Evolutionary conservation across 2,797 vertebrate species (phyloP), one percentile per base, ranked within the genome.

Genomic region (Parambassis ranga): DNA sequence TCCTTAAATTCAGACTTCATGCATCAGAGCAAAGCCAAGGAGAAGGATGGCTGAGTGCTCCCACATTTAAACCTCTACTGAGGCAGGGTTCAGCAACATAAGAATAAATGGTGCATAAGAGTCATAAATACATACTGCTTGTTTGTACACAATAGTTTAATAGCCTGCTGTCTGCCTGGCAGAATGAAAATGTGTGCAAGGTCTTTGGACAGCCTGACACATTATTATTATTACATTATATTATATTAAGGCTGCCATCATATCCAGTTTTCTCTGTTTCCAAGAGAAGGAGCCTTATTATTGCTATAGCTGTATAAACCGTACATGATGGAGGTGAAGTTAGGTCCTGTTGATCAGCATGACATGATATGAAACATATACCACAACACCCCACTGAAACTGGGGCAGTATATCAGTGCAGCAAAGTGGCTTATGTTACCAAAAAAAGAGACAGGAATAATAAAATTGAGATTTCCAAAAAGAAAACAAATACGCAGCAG

Each of bases 61-160:
- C 15, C n/a, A 39, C 35, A 53, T 48, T 58, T n/a, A 62, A 64
- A 58, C 23, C 23, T 26, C 33, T 41, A 37, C 49, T 46, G 35
- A 57, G n/a, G 23, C 47, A 73, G 10, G 22, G 32, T 61, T 61
- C 50, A 55, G 44, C 60, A 77, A 73, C 47, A 69, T 56, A 37
- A 39, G 37, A 62, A 55, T 71, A 47, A 65, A 64, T 48, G 26
- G 24, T 58, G 48, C 32, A 59, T 68, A 36, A n/a, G 15, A 58
- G 14, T 35, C 39, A 62, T 67, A 48, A 64, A 82, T 64, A 62
- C 43, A 63, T 63, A 32, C 44, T 53, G 19, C 24, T 16, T 23
- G 48, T 69, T 55, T 67, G 38, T 60, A 69, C 23, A 56, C 26
- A 63, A 33, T 19, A 46, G 46, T 27, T 33, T 16, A 42, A 53